Evolutionary conservation across 1,140 invertebrate genomes (phyloP), one percentile per base, ranked within the genome.

Genomic region (Lepidotrigona ventralis): DNA sequence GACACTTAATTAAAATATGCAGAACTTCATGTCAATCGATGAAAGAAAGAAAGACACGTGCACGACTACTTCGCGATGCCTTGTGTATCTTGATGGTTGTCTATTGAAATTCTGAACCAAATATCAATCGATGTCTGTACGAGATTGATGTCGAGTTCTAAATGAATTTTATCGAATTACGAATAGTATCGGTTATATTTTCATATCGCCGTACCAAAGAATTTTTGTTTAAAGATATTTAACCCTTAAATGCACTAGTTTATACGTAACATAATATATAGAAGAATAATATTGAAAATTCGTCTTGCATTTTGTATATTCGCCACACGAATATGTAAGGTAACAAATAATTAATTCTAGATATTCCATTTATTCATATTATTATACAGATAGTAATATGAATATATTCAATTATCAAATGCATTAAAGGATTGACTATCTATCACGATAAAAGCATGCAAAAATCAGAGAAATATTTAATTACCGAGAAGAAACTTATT

Each of bases 401-500:
- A 60, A 60, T 60, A 23, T 60, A 60, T 60, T n/a, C 9, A 0
- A 60, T 14, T n/a, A 60, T n/a, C 23, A 14, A 60, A 60, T 60
- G 12, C 58, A n/a, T 60, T 23, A 11, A 12, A 39, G 11, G 33
- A 23, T 26, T 15, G 17, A 6, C 4, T 64, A 26, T 29, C 26
- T 1, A 64, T 64, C 6, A 69, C 0, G 1, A 12, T 39, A 21
- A 14, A 33, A 68, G 33, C 21, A 39, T 11, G 33, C 33, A 21
- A 69, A 69, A 39, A 19, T 71, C 17, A 71, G 17, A 26, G n/a
- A 8, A 19, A 77, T 66, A 77, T 66, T 77, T 33, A 58, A 77
- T 33, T 33, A 66, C 53, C 26, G 14, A 14, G 11, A 12, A 66
- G 75, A 53, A 51, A 66, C 2, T 53, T 15, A 33, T 26, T 14